Percentiles rank a stretch among this genome's conserved stretches.
Evolutionary conservation across 2,113 vertebrate genomes (phyloP).

Genomic region (Miniopterus natalensis): DNA sequence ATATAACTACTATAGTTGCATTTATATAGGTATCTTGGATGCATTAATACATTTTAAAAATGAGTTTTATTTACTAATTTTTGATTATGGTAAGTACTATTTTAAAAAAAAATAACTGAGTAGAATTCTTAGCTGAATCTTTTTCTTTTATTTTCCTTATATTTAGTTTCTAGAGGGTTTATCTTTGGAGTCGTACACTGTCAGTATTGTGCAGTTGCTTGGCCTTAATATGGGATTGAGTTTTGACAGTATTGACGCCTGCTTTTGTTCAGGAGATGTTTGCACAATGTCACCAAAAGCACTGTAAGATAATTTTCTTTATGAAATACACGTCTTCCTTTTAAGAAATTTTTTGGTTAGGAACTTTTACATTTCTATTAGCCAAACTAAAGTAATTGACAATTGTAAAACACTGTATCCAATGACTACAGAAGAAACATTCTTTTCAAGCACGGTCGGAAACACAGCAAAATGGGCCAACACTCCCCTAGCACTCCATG

Average conservation of each 20-base stretch:
- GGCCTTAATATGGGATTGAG: conserved; percentile 65
- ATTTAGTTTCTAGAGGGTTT: conserved; percentile 69
- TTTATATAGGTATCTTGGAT: neutral
- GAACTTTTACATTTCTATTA: neutral
- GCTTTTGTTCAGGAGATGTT: conserved; percentile 62
- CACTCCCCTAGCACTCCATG: neutral
- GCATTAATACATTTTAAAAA: neutral
- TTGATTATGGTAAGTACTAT: neutral
- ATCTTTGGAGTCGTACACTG: conserved; percentile 70
- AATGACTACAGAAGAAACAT: neutral
- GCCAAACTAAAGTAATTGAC: neutral
- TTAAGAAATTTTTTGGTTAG: neutral
- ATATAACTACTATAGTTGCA: neutral
- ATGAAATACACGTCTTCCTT: neutral
- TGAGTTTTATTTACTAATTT: neutral
- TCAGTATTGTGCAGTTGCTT: conserved; percentile 69
- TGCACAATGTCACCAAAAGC: conserved; percentile 75
- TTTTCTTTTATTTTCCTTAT: neutral
- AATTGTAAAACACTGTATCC: neutral
- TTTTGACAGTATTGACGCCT: conserved; percentile 52
- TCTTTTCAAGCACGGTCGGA: neutral
- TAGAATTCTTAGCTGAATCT: neutral
- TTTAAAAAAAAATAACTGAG: neutral
- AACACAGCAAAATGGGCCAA: neutral
- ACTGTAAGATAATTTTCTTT: conserved; percentile 66